Evolutionary conservation across 2,113 vertebrate species (phyloP), one percentile per base, ranked within the genome.

Genomic region (Empidonax alnorum): DNA sequence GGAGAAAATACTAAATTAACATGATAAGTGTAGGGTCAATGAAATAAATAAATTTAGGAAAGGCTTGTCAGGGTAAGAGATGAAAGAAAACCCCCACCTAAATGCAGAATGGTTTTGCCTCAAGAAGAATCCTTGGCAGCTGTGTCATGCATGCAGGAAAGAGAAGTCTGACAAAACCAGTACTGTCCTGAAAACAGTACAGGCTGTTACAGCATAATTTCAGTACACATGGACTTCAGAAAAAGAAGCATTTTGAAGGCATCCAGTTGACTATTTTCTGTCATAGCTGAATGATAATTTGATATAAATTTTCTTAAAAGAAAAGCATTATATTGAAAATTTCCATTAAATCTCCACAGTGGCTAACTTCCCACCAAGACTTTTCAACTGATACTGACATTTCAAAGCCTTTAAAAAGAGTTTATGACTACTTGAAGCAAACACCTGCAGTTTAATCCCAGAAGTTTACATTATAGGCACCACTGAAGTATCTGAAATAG

Each of bases 361-460:
- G 86, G 37, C 49, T 84, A 94, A 63, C 52, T 91, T 92, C 53
- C 77, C 62, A 77, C 6, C 18, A 92, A 65, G 78, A 77, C 52
- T 69, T 77, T 94, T 95, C 61, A 95, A 83, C 27, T 27, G 31
- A 89, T 74, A 72, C 4, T 66, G 85, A 63, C 74, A 91, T 81
- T 92, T 91, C 84, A 59, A 96, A 91, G 68, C 8, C 27, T 90
- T 92, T 93, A 84, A 35, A 67, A 69, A 95, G 46, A 47, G 49
- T 53, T 87, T 89, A 59, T 77, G 55, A 56, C 24, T 91, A 95
- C 73, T 69, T 65, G 52, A 88, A 94, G 73, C 44, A 91, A 96
- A 58, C 21, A 79, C 69, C 88, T 96, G 86, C 97, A 95, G 94
- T 69, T 65, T 91, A 81, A 91, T 79, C 30, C 22, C 68, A 88